Conservation (phyloP, 2,888 invertebrate genomes). For the Pristionchus fissidentatus region DNA sequence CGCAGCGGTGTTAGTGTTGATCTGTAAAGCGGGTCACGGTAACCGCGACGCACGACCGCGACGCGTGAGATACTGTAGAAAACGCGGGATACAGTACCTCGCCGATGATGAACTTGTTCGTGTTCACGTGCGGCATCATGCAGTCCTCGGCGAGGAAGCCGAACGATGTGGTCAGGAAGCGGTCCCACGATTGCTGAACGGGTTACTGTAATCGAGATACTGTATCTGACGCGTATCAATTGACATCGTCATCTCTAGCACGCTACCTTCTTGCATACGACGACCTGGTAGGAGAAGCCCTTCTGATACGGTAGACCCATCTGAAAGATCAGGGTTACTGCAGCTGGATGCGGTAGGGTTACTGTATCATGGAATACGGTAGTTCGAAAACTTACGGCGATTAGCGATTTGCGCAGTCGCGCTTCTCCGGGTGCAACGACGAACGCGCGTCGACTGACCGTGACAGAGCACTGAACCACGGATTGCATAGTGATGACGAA, state of each 20-base stretch:
- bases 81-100: not conserved
- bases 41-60: not conserved
- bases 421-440: not conserved
- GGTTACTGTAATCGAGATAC: not conserved
- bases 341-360: not conserved
- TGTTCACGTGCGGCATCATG: not conserved
- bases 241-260: no score
- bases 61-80: not conserved
- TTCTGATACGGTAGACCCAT: slow-evolving; percentile 29
- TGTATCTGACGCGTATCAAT: no score
- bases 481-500: not conserved
- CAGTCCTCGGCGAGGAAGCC: slow-evolving; percentile 12
- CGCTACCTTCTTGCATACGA: slow-evolving; percentile 4
- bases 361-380: not conserved
- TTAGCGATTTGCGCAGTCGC: slow-evolving; percentile 32
- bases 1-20: slow-evolving; percentile 2
- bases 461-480: not conserved
- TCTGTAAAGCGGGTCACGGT: not conserved
- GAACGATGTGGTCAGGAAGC: slow-evolving; percentile 33
- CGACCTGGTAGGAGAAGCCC: slow-evolving; percentile 35
- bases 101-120: slow-evolving; percentile 30
- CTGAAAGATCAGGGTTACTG: not conserved
- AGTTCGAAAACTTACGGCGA: not conserved
- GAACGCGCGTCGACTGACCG: slow-evolving; percentile 10
- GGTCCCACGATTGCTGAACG: slow-evolving; percentile 4